These are phyloP conservation scores for Scomberomorus guttatus DNA, from an alignment of 2,797 vertebrate species.

Conservation along the genomic window DNA sequence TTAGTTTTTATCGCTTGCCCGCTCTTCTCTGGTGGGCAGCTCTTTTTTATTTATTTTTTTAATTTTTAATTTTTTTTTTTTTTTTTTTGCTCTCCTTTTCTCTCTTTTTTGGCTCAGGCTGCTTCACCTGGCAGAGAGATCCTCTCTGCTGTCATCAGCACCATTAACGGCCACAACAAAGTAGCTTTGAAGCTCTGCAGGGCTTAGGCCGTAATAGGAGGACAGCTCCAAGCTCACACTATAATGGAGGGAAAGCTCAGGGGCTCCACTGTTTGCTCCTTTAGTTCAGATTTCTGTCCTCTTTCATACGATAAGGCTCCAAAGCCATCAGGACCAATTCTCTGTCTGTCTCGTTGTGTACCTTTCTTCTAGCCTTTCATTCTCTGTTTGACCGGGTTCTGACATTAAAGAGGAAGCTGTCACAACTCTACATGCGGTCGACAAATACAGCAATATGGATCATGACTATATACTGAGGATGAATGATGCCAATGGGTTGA, in stretches of 20 bases:
- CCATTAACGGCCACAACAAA: constrained; percentile 79
- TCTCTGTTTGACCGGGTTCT: constrained; percentile 35
- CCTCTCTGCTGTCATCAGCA: constrained; percentile 68
- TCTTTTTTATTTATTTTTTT: constrained; percentile 20
- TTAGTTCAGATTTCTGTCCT: constrained; percentile 61
- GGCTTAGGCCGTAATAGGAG: constrained; percentile 60
- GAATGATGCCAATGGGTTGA: constrained; percentile 27
- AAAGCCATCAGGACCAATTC: constrained; percentile 66
- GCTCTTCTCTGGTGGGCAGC: constrained; percentile 30
- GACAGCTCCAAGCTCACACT: constrained; percentile 48
- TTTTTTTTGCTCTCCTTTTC: constrained; percentile 1
- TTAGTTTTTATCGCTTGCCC: constrained; percentile 44
- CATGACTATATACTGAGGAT: constrained; percentile 3
- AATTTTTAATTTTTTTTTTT: background rate
- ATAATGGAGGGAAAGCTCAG: constrained; percentile 54
- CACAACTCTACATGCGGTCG: background rate
- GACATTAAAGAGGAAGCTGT: constrained; percentile 46
- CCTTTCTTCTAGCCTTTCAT: constrained; percentile 36
- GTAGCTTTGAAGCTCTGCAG: constrained; percentile 76
- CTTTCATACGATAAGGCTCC: constrained; percentile 68
- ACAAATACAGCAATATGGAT: constrained; percentile 30
- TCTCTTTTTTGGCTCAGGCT: constrained; percentile 33
- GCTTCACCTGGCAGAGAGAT: constrained; percentile 66
- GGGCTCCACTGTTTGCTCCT: constrained; percentile 51
- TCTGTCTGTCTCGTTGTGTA: constrained; percentile 32